Evolutionary conservation across 1,140 invertebrate species (phyloP).

Genomic region (Ephestia elutella): DNA sequence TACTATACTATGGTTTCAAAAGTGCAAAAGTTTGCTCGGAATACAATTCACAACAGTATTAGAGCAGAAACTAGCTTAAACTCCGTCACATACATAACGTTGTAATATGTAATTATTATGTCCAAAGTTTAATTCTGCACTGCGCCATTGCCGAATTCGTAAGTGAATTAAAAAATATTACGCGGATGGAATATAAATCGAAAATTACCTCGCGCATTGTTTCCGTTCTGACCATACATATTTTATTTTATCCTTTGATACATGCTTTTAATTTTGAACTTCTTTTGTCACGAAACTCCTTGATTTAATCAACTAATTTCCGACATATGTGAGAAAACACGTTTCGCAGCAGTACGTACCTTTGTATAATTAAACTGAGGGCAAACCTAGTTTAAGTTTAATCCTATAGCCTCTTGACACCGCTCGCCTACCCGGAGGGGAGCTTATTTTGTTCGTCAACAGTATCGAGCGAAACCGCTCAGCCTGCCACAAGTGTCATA

Average conservation of each 20-base stretch:
- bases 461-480: slow-evolving; percentile 67
- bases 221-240: slow-evolving; percentile 10
- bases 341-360: slow-evolving; percentile 62
- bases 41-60: slow-evolving; percentile 44
- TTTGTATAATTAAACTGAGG: slow-evolving; percentile 73
- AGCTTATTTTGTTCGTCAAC: slow-evolving; percentile 72
- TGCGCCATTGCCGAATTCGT: slow-evolving; percentile 43
- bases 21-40: slow-evolving; percentile 46
- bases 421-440: slow-evolving; percentile 53
- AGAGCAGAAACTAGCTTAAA: slow-evolving; percentile 34
- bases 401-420: slow-evolving; percentile 73
- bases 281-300: slow-evolving; percentile 39
- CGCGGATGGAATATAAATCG: slow-evolving; percentile 29
- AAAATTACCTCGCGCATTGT: slow-evolving; percentile 25
- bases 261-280: slow-evolving; percentile 51
- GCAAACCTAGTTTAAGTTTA: slow-evolving; percentile 72
- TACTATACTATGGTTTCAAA: slow-evolving; percentile 43
- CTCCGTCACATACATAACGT: slow-evolving; percentile 31
- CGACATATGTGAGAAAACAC: slow-evolving; percentile 58
- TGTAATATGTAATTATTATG: slow-evolving; percentile 45
- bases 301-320: slow-evolving; percentile 68
- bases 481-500: slow-evolving; percentile 48
- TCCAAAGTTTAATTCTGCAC: slow-evolving; percentile 47
- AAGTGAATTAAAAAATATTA: slow-evolving; percentile 38
- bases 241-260: slow-evolving; percentile 3